These are phyloP conservation scores for Hermodice carunculata DNA, from an alignment of 2,888 invertebrate species.

Conservation along the genomic window DNA sequence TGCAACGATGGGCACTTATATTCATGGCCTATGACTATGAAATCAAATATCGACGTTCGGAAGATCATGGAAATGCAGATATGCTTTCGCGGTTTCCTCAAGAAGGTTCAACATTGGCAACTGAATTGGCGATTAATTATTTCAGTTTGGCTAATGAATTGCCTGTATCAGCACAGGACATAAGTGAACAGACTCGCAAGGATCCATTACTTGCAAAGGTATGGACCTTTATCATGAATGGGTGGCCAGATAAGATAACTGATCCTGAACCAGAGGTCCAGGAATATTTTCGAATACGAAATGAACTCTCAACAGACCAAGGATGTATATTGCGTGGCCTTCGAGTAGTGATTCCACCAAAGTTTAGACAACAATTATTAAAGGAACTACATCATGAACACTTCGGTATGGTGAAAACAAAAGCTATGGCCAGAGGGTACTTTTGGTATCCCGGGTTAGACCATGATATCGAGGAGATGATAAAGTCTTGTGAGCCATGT, in stretches of 20 bases:
- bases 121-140: background rate
- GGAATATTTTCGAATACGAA: background rate
- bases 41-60: constrained; percentile 49
- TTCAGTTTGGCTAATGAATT: background rate
- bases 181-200: background rate
- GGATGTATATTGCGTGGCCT: background rate
- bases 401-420: background rate
- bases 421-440: background rate
- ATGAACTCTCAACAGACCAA: background rate
- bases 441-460: constrained; percentile 7
- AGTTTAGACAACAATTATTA: background rate
- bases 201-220: background rate
- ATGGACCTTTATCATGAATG: background rate
- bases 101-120: background rate
- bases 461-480: background rate
- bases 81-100: constrained; percentile 47
- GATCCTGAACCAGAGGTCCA: background rate
- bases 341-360: background rate
- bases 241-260: background rate
- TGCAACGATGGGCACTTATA: constrained; percentile 46
- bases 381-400: background rate
- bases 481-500: background rate
- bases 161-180: background rate
- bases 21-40: constrained; percentile 60
- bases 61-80: constrained; percentile 52